phyloP scores from a whole-genome alignment of 1,140 invertebrate genomes.

The Diachasmimorpha longicaudata region DNA sequence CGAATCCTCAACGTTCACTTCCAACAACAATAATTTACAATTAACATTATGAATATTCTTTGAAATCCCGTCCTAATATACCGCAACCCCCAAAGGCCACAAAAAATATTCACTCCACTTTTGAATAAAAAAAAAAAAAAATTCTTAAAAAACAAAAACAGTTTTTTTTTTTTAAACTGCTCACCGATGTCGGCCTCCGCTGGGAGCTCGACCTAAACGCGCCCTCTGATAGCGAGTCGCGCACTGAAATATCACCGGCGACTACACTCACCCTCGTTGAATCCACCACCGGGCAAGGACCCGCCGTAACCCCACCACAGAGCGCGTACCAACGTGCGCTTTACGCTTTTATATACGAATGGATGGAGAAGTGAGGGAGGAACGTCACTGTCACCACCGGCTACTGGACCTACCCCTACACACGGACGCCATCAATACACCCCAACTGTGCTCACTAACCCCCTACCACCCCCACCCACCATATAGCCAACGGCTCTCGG shows the following conservation, averaged over 20 bases:
- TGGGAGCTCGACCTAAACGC: not conserved
- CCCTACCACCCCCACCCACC: too few relatives aligned
- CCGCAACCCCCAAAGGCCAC: too few relatives aligned
- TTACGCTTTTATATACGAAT: not conserved
- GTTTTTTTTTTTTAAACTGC: too few relatives aligned
- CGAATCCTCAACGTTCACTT: too few relatives aligned
- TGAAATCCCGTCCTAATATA: too few relatives aligned
- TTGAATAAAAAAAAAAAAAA: not conserved
- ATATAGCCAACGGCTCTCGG: not conserved
- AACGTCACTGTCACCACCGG: constrained; percentile 5
- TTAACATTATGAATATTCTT: too few relatives aligned
- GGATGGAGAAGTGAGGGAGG: not conserved
- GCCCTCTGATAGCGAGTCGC: not conserved
- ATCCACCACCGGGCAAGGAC: not conserved
- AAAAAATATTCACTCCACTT: not conserved
- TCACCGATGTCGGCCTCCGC: not conserved
- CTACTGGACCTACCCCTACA: not conserved
- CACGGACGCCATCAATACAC: not conserved
- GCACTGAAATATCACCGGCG: not conserved
- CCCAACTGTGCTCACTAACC: not conserved
- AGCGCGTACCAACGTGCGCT: constrained; percentile 1
- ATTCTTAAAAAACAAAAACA: not conserved
- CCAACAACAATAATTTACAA: too few relatives aligned
- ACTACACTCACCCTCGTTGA: not conserved
- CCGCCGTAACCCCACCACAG: not conserved